These are phyloP conservation scores for Tanypteryx hageni DNA, from an alignment of 2,888 invertebrate genomes.

Conservation along the genomic window DNA sequence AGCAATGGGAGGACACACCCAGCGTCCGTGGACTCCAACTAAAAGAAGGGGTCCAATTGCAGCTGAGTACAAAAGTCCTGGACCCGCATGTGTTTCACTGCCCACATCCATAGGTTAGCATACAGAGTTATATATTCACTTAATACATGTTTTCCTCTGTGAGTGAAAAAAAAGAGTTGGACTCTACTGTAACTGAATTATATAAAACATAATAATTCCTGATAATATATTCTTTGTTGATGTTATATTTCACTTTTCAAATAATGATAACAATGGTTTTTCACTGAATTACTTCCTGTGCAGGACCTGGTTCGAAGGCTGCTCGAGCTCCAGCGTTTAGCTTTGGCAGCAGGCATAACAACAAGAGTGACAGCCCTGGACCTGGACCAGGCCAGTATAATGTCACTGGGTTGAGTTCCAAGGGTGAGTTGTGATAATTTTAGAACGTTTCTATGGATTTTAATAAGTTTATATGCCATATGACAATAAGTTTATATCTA, in stretches of 20 bases:
- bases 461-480: not conserved
- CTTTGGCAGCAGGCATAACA: constrained; percentile 82
- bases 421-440: constrained; percentile 79
- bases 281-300: constrained; percentile 67
- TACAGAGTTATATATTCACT: constrained; percentile 60
- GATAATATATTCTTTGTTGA: not conserved
- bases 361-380: constrained; percentile 80
- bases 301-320: constrained; percentile 87
- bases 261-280: not conserved
- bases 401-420: constrained; percentile 89
- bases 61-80: constrained; percentile 90
- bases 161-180: not conserved
- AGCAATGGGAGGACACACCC: constrained; percentile 85
- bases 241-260: not conserved
- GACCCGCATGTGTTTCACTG: constrained; percentile 90
- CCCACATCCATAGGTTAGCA: constrained; percentile 87
- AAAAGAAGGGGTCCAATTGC: constrained; percentile 92
- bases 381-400: constrained; percentile 96
- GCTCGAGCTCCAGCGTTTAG: constrained; percentile 89
- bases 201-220: not conserved
- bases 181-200: not conserved
- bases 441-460: not conserved
- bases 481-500: not conserved
- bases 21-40: constrained; percentile 94
- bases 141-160: not conserved